Base-by-base conservation (phyloP, 2,797 vertebrate genomes). In the Garrulus glandarius region DNA sequence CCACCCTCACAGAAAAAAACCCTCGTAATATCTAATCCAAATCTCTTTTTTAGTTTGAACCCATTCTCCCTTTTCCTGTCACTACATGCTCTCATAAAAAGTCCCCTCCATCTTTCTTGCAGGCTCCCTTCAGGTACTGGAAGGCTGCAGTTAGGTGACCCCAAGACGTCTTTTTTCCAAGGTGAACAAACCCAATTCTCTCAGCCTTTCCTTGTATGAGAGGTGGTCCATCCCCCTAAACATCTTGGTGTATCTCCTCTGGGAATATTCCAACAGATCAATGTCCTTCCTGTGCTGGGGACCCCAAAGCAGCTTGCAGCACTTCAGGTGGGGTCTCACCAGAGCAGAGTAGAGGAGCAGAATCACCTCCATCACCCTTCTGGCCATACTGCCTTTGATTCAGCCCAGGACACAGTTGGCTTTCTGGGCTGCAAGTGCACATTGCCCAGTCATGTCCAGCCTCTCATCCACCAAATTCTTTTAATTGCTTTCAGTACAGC, bases 91-190 rank as follows among this genome's bases (percentile, higher is more conserved):
- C 9, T 59, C 27, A 3, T 41, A 55, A 78, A 24, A 59, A 47
- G 16, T 53, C 11, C 22, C 13, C 37, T 50, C 50, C 26, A 20
- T 65, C 34, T 9, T 65, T 37, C 44, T 57, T 52, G 13, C 27
- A 52, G 21, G 7, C 9, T 53, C 22, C 34, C 15, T 64, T 26
- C 29, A 57, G 24, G 15, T 36, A 32, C 26, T 23, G 9, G 30
- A 57, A 77, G 29, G 64, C n/a, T 65, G 26, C 39, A 84, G 13
- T 47, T 41, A 15, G 9, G 18, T 39, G 39, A 89, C 6, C 15
- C 6, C 32, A 59, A 46, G 46, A 4, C 0, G 0, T 27, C 44
- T 41, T 59, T 46, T 39, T 41, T 46, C 46, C 34, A 46, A 17
- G 10, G 6, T 32, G 21, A 59, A 6, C 4, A 71, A 46, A 46